Evolutionary conservation across 2,113 vertebrate genomes (phyloP).

Genomic region (Tachysurus fulvidraco): DNA sequence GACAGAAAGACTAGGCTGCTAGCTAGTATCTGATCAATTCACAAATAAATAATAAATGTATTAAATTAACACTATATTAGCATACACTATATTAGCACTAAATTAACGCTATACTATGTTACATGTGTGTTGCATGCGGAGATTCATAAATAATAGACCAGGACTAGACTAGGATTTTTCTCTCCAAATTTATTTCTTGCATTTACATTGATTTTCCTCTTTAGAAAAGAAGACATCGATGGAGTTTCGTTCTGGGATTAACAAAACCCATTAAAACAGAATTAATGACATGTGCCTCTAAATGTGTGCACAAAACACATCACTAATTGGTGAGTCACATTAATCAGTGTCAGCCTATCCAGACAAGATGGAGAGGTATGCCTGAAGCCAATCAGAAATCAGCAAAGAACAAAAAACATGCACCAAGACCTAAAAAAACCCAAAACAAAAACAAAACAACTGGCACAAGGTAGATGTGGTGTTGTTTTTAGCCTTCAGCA

Average conservation of each 20-base stretch:
- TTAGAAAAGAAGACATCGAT: slow-evolving; percentile 5
- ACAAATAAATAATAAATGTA: background rate
- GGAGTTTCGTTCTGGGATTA: slow-evolving; percentile 17
- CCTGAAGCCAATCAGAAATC: background rate
- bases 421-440: background rate
- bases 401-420: background rate
- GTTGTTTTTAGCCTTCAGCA: slow-evolving; percentile 22
- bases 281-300: background rate
- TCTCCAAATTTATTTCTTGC: background rate
- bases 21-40: background rate
- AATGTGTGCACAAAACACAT: slow-evolving; percentile 29
- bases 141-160: background rate
- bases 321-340: slow-evolving; percentile 40
- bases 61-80: background rate
- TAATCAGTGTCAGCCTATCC: slow-evolving; percentile 37
- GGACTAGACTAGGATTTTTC: background rate
- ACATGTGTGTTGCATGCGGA: background rate
- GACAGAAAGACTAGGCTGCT: background rate
- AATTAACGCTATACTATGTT: no score
- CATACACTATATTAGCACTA: no score
- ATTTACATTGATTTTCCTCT: background rate
- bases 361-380: background rate
- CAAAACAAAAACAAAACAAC: background rate
- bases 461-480: background rate
- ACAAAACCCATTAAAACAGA: slow-evolving; percentile 43